These are phyloP conservation scores for Parthenolecanium corni DNA, from an alignment of 2,888 invertebrate genomes.

Conservation along the genomic window DNA sequence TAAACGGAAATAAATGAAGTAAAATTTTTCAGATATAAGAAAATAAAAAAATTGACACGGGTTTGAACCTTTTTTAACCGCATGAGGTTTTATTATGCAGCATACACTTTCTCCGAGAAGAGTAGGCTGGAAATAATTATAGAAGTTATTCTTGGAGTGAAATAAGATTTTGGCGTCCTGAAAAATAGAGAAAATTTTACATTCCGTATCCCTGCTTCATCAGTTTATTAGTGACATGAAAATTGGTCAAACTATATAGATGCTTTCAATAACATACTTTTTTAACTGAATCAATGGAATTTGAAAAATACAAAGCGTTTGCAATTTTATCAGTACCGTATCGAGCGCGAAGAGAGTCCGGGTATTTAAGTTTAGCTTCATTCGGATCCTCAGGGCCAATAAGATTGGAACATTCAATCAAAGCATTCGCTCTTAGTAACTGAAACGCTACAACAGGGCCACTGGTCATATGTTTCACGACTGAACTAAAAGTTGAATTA, in stretches of 20 bases:
- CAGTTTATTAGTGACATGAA: neutral
- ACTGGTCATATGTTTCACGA: conserved; percentile 37
- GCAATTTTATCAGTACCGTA: conserved; percentile 56
- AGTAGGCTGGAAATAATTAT: conserved; percentile 9
- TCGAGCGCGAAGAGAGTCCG: conserved; percentile 51
- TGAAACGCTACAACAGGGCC: conserved; percentile 60
- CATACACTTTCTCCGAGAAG: conserved; percentile 46
- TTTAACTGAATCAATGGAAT: conserved; percentile 44
- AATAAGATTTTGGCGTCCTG: conserved; percentile 56
- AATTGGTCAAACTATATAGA: no score
- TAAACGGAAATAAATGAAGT: conserved; percentile 31
- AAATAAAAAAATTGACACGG: neutral
- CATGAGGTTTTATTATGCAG: conserved; percentile 83
- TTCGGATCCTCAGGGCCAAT: conserved; percentile 52
- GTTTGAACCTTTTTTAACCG: conserved; percentile 56
- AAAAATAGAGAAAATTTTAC: conserved; percentile 33
- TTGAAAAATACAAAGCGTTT: conserved; percentile 59
- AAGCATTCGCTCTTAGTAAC: conserved; percentile 58
- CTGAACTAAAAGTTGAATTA: neutral
- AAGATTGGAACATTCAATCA: conserved; percentile 47
- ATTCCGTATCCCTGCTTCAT: neutral
- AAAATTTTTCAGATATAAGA: neutral
- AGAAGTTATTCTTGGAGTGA: conserved; percentile 36
- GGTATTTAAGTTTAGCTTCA: conserved; percentile 45
- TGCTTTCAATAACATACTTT: conserved; percentile 38